Conservation (phyloP, 1,140 invertebrate genomes). For the Orius insidiosus region DNA sequence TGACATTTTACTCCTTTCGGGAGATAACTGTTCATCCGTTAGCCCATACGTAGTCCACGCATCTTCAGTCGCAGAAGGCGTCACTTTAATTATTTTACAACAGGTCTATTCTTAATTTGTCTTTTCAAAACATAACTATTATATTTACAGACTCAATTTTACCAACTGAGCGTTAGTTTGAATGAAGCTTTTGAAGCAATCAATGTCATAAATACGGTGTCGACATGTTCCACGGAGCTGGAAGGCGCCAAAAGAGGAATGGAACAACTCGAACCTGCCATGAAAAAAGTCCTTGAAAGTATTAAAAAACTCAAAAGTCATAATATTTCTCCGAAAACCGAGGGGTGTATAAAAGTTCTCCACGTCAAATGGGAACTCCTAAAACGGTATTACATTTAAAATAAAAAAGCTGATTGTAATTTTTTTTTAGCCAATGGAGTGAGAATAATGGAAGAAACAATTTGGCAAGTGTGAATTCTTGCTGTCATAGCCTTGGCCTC, state of each 20-base stretch:
- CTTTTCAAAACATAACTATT: background rate
- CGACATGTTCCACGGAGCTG: slow-evolving; percentile 29
- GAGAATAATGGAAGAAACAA: slow-evolving; percentile 39
- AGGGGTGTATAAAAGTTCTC: slow-evolving; percentile 38
- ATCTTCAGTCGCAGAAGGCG: slow-evolving; percentile 37
- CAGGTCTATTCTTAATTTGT: slow-evolving; percentile 34
- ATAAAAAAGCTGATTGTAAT: slow-evolving; percentile 4
- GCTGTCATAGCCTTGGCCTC: slow-evolving; percentile 36
- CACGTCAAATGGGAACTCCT: slow-evolving; percentile 44
- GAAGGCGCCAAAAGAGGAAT: slow-evolving; percentile 39
- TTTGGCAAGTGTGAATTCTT: slow-evolving; percentile 32
- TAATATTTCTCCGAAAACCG: slow-evolving; percentile 32
- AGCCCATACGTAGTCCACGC: slow-evolving; percentile 41
- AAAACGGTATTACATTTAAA: slow-evolving; percentile 35
- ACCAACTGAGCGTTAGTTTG: slow-evolving; percentile 26
- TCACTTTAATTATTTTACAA: slow-evolving; percentile 46
- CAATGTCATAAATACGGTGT: slow-evolving; percentile 37
- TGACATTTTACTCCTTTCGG: slow-evolving; percentile 30
- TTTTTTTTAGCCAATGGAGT: slow-evolving; percentile 30
- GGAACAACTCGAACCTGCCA: slow-evolving; percentile 38
- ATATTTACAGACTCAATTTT: slow-evolving; percentile 19
- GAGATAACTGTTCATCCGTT: slow-evolving; percentile 23
- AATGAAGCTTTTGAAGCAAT: slow-evolving; percentile 42
- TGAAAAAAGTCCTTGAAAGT: slow-evolving; percentile 41
- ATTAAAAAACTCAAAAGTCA: slow-evolving; percentile 37